Base-by-base conservation (phyloP, 2,797 vertebrate genomes). In the Menidia menidia region DNA sequence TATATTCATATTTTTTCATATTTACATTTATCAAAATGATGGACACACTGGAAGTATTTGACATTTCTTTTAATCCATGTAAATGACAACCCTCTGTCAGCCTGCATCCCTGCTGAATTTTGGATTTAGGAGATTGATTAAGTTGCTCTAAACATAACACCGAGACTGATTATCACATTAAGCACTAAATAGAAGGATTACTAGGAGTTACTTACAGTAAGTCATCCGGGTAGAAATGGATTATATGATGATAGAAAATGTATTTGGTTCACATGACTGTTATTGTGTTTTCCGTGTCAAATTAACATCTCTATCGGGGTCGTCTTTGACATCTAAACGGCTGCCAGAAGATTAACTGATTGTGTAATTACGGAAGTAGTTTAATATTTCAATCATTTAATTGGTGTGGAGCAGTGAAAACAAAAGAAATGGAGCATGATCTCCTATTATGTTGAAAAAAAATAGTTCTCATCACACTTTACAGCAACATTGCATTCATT, bases 281-380 rank as follows among this genome's bases (percentile, higher is more conserved):
- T 53, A 57, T 72, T 66, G 53, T 65, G 56, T 62, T 53, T 44
- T 68, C 58, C 55, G 43, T 9, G 14, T 64, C 14, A 63, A 56
- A 69, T 44, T 10, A 59, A 42, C 59, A 54, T 57, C 9, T 33
- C 45, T 42, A 16, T 35, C 13, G 25, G 51, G 42, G 43, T 73
- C 11, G n/a, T 44, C 52, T 51, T 33, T 44, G 35, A 66, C 59
- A 44, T 43, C 31, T 41, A 55, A 54, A 19, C 8, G 6, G 9
- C 31, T 56, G 14, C 47, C 6, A 39, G 35, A 44, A 30, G 25
- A 43, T 64, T 33, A 30, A 48, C 50, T 42, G 45, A 12, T 31
- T 47, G 51, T 33, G 42, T 51, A 43, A 59, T 59, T 53, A 25
- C 4, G 18, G 6, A 32, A 41, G 51, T 32, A 51, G 10, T 51